These are phyloP conservation scores for Oncorhynchus kisutch DNA, from an alignment of 2,113 vertebrate genomes.

Conservation along the genomic window DNA sequence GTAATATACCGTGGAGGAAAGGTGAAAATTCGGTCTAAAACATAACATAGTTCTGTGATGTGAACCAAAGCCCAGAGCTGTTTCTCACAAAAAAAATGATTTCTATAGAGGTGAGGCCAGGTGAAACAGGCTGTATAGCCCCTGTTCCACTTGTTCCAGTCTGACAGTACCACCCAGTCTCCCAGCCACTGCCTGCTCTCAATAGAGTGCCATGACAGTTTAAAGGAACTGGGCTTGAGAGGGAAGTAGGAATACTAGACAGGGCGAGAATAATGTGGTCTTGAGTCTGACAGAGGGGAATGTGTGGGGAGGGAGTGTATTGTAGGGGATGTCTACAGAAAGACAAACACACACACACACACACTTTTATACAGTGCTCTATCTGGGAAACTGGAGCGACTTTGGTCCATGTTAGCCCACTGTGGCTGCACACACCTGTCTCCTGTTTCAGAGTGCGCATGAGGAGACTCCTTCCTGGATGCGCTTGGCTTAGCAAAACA, in stretches of 20 bases:
- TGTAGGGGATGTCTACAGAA: not conserved
- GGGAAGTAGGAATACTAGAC: not conserved
- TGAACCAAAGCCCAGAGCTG: conserved; percentile 52
- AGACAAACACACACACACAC: not conserved
- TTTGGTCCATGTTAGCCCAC: conserved; percentile 23
- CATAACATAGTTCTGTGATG: conserved; percentile 20
- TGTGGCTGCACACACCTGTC: conserved; percentile 37
- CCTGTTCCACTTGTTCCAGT: conserved; percentile 15
- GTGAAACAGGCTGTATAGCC: conserved; percentile 33
- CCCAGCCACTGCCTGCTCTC: conserved; percentile 4
- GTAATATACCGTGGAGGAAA: not conserved
- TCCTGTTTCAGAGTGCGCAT: conserved; percentile 25
- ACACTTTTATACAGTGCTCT: conserved; percentile 8
- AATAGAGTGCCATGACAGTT: not conserved
- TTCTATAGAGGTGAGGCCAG: conserved; percentile 51
- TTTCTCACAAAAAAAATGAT: conserved; percentile 36
- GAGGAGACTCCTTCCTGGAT: not conserved
- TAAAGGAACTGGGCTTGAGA: not conserved
- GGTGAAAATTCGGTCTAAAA: conserved; percentile 37
- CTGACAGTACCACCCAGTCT: conserved; percentile 9
- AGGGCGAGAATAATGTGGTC: not conserved
- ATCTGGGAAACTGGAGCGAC: conserved; percentile 6
- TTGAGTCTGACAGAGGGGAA: not conserved
- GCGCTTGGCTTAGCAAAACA: conserved; percentile 8
- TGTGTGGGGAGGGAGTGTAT: too few species aligned